These are phyloP conservation scores for Astreopora myriophthalma DNA, from an alignment of 64 coral and sea anemone species.

Conservation along the genomic window DNA sequence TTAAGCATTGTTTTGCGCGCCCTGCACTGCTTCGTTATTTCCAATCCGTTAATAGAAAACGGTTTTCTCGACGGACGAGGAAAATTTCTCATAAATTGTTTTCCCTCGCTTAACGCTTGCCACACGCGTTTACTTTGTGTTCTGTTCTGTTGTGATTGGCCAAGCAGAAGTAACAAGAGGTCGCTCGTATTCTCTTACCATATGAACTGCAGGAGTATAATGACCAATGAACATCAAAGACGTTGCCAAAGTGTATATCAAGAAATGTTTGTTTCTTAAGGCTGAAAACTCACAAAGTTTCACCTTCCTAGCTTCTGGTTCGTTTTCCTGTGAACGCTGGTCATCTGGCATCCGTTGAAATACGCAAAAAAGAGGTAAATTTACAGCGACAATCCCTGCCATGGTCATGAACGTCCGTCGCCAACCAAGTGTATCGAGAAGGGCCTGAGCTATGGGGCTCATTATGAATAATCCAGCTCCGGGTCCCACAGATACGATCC, in stretches of 20 bases:
- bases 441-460: neutral
- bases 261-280: neutral
- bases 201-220: conserved; percentile 29
- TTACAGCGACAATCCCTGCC: neutral
- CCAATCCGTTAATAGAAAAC: too few relatives aligned
- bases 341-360: neutral
- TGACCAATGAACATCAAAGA: neutral
- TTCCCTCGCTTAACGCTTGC: too few relatives aligned
- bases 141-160: too few relatives aligned
- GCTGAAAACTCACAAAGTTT: neutral
- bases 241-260: neutral
- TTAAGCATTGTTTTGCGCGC: too few relatives aligned
- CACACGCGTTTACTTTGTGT: too few relatives aligned
- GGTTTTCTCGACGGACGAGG: too few relatives aligned
- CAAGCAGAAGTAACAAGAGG: too few relatives aligned
- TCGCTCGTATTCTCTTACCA: conserved; percentile 43
- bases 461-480: conserved; percentile 35
- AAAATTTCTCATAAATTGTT: too few relatives aligned
- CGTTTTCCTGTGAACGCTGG: neutral
- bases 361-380: neutral
- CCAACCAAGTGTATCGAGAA: conserved; percentile 5
- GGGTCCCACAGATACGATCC: conserved; percentile 17
- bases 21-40: too few relatives aligned
- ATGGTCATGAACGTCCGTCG: neutral
- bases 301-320: neutral